phyloP scores from a whole-genome alignment of 2,113 vertebrate species.

The Todiramphus saurophagus region DNA sequence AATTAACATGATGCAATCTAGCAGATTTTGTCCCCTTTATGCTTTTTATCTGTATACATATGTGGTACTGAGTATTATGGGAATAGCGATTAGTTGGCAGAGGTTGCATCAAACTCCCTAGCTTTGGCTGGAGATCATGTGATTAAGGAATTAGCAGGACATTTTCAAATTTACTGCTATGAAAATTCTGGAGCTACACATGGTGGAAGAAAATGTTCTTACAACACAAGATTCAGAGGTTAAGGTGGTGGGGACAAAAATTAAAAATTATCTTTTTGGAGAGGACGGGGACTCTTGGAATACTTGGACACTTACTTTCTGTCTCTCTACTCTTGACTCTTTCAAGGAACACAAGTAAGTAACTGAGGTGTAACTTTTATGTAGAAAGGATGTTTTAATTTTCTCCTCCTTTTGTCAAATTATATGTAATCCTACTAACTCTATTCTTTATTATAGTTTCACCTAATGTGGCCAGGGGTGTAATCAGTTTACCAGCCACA shows the following conservation, averaged over 20 bases:
- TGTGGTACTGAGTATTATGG: neutral
- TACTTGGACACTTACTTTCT: neutral
- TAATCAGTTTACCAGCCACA: neutral
- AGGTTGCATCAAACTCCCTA: neutral
- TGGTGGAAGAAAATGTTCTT: neutral
- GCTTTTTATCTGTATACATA: neutral
- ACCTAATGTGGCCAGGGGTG: neutral
- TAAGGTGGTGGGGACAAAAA: neutral
- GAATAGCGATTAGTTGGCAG: neutral
- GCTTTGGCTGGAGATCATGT: neutral
- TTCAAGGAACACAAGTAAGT: neutral
- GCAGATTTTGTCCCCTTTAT: neutral
- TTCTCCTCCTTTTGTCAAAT: neutral
- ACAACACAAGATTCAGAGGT: neutral
- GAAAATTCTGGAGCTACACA: neutral
- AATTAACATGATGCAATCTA: neutral
- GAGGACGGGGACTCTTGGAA: neutral
- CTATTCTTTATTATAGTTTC: neutral
- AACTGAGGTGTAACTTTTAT: neutral
- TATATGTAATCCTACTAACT: neutral
- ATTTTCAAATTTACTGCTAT: neutral
- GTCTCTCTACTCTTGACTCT: neutral
- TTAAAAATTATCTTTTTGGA: neutral
- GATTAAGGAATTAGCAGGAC: neutral
- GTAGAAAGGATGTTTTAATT: neutral